Conservation (phyloP, 2,888 invertebrate genomes). For the Sinohyriopsis cumingii region DNA sequence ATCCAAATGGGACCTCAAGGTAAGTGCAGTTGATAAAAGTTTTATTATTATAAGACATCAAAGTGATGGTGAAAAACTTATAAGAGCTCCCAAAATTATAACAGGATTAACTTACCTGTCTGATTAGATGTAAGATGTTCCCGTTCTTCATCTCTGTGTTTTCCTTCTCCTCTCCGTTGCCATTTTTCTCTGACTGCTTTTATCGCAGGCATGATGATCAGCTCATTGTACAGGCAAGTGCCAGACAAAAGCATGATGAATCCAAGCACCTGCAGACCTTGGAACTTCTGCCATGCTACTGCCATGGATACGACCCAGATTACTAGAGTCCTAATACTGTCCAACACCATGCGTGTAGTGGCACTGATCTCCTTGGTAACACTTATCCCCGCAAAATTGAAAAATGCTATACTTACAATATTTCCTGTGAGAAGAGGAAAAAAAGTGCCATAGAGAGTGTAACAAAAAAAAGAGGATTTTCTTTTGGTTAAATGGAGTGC, state of each 20-base stretch:
- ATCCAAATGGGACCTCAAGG: no score
- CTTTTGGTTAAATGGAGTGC: no score
- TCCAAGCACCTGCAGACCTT: conserved; percentile 74
- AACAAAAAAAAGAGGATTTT: not conserved
- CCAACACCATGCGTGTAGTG: conserved; percentile 91
- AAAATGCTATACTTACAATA: conserved; percentile 86
- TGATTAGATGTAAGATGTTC: no score
- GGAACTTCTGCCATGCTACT: conserved; percentile 85
- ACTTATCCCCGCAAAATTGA: conserved; percentile 92
- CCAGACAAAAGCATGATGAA: conserved; percentile 47
- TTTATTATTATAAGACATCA: no score
- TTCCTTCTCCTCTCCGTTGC: no score
- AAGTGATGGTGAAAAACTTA: no score
- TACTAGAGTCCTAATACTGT: conserved; percentile 89
- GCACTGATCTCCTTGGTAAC: conserved; percentile 95
- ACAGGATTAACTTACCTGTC: no score
- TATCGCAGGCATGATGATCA: conserved; percentile 51
- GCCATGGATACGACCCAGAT: conserved; percentile 88
- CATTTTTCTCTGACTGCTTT: no score
- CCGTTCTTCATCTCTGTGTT: no score
- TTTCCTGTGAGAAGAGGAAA: conserved; percentile 76
- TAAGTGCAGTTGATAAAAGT: no score
- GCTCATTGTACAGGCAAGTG: conserved; percentile 80
- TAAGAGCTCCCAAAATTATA: no score
- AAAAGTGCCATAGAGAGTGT: not conserved